Conservation (phyloP, 2,113 vertebrate genomes). For the Tricholaema leucomelas region DNA sequence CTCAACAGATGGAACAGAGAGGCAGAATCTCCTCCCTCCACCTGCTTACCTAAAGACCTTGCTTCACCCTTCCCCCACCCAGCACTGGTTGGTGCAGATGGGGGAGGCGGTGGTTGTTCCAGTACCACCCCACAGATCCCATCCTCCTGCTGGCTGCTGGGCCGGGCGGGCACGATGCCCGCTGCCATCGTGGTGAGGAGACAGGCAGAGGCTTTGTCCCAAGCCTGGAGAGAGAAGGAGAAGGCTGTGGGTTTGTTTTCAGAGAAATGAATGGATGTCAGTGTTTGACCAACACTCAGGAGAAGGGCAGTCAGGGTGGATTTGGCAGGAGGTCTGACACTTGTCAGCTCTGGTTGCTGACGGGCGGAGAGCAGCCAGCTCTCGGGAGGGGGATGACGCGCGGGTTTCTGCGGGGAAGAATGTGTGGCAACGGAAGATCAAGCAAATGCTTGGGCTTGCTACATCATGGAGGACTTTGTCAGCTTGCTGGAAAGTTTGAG, state of each 20-base stretch:
- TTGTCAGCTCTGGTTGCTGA: background rate
- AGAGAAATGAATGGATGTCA: slow-evolving; percentile 1
- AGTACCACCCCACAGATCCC: background rate
- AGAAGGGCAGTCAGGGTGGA: background rate
- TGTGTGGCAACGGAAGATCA: background rate
- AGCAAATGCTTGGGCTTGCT: background rate
- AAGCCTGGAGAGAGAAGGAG: background rate
- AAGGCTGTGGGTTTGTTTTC: background rate
- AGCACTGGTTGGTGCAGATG: accelerated
- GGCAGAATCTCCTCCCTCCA: background rate
- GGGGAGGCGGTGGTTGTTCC: background rate
- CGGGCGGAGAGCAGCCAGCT: background rate
- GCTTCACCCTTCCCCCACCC: background rate
- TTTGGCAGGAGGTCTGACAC: slow-evolving; percentile 19
- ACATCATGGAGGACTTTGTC: background rate
- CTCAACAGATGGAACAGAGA: background rate
- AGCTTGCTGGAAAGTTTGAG: background rate
- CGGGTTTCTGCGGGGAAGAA: background rate
- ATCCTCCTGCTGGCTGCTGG: accelerated
- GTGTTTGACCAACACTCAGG: background rate
- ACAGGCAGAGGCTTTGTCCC: slow-evolving; percentile 2
- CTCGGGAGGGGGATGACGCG: background rate
- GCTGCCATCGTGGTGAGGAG: background rate
- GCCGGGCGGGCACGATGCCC: background rate
- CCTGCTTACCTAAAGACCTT: background rate